A percentile compares a stretch with the other conserved stretches of the same genome.
phyloP scores from a whole-genome alignment of 2,113 vertebrate species.

The Passer domesticus region DNA sequence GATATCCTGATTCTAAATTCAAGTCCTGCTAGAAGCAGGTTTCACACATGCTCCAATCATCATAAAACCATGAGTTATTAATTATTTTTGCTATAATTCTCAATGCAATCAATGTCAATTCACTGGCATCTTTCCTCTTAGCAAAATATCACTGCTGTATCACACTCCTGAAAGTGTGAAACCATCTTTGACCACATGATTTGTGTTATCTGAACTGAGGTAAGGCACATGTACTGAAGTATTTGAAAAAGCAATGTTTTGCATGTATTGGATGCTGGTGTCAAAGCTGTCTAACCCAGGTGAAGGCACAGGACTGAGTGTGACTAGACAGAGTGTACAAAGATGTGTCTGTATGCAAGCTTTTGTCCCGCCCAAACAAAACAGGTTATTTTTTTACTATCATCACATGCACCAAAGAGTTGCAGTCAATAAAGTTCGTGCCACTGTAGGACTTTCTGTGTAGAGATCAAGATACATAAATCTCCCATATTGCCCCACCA shows the following conservation, averaged over 20 bases:
- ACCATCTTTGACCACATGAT: background rate
- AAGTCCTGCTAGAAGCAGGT: background rate
- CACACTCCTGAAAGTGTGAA: background rate
- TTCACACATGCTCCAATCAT: background rate
- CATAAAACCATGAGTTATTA: background rate
- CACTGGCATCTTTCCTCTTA: background rate
- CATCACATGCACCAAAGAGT: background rate
- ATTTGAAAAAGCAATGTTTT: background rate
- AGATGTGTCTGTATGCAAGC: background rate
- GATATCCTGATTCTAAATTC: background rate
- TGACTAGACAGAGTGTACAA: background rate
- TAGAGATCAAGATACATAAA: background rate
- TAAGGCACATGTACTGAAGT: background rate
- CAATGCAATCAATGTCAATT: background rate
- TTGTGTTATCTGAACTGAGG: background rate
- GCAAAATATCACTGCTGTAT: background rate
- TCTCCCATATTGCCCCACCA: background rate
- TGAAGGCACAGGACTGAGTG: background rate
- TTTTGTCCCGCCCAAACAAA: background rate
- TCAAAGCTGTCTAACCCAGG: background rate
- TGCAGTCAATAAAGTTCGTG: background rate
- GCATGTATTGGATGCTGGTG: background rate
- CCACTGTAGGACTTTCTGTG: rapidly evolving
- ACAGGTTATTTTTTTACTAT: background rate
- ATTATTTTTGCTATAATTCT: background rate